Percentiles rank a stretch among this genome's conserved stretches.
Evolutionary conservation across 2,797 vertebrate species (phyloP).

Genomic region (Phrynocephalus forsythii): DNA sequence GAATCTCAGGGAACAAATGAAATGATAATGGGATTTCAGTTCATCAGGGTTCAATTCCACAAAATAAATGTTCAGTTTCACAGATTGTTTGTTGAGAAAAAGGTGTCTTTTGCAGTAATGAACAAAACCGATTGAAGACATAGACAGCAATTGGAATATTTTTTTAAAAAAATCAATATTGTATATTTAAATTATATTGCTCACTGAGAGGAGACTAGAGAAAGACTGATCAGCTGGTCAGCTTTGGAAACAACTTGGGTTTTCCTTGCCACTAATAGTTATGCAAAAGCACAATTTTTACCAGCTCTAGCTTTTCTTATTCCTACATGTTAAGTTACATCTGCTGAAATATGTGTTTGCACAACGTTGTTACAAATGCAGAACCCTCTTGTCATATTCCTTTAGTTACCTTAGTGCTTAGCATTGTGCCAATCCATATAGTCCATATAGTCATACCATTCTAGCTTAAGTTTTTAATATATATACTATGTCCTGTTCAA

Average conservation of each 20-base stretch:
- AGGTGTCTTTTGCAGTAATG: slow-evolving; percentile 57
- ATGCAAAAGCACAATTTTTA: background rate
- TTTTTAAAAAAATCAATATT: slow-evolving; percentile 24
- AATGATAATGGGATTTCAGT: slow-evolving; percentile 73
- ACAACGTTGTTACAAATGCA: background rate
- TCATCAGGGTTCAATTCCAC: slow-evolving; percentile 67
- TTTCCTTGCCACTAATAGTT: background rate
- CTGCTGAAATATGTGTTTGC: background rate
- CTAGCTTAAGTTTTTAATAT: background rate
- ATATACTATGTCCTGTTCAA: background rate
- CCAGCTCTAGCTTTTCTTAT: background rate
- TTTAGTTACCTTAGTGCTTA: background rate
- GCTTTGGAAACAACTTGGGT: too few species aligned
- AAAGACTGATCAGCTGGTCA: background rate
- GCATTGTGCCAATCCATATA: background rate
- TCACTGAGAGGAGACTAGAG: slow-evolving; percentile 5
- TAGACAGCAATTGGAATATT: slow-evolving; percentile 40
- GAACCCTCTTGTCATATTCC: background rate
- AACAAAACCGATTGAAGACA: slow-evolving; percentile 45
- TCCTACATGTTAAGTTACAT: background rate
- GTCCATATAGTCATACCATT: background rate
- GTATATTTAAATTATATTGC: slow-evolving; percentile 22
- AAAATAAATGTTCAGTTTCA: slow-evolving; percentile 71
- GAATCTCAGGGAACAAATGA: slow-evolving; percentile 74
- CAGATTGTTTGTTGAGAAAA: slow-evolving; percentile 60